phyloP scores from a whole-genome alignment of 2,113 vertebrate genomes.

The Sporophila hypoxantha region DNA sequence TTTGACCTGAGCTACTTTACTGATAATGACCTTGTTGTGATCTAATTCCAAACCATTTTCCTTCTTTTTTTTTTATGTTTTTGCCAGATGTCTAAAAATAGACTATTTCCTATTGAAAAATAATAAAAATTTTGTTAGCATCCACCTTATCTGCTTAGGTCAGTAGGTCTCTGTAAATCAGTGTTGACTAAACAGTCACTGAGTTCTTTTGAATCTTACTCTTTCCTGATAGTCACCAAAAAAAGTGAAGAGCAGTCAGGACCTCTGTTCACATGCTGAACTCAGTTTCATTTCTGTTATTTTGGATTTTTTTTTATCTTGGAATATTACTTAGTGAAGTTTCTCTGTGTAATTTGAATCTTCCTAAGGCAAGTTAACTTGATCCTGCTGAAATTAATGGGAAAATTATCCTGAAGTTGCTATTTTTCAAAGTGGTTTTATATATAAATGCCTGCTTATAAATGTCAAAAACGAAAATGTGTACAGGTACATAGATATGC shows the following conservation, averaged over 20 bases:
- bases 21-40: neutral
- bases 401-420: neutral
- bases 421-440: neutral
- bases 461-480: neutral
- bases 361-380: neutral
- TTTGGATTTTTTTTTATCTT: neutral
- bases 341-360: neutral
- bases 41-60: neutral
- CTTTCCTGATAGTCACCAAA: neutral
- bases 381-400: neutral
- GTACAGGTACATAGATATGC: neutral
- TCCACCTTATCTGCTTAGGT: neutral
- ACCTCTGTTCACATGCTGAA: neutral
- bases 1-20: neutral
- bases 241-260: neutral
- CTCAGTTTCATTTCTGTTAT: neutral
- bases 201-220: neutral
- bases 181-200: neutral
- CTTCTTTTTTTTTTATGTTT: neutral
- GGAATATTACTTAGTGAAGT: neutral
- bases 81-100: neutral
- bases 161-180: neutral
- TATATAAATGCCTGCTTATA: neutral
- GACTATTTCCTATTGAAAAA: neutral
- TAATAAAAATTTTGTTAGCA: neutral